Conservation (phyloP, 2,888 invertebrate species). For the Cephus nigrinus region DNA sequence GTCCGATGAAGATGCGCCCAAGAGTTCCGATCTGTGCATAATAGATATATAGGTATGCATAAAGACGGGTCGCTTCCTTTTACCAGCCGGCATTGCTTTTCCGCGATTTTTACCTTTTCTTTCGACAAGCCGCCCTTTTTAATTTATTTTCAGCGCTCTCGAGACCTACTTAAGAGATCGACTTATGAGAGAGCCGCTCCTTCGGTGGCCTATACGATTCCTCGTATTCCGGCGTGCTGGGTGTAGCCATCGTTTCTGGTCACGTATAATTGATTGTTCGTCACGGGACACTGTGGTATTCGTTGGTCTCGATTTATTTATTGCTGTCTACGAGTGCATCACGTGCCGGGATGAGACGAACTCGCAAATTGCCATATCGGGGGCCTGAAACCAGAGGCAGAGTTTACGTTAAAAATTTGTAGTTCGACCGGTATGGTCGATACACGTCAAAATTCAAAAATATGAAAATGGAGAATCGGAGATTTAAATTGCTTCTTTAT, state of each 20-base stretch:
- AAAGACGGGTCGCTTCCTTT: neutral
- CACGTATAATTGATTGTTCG: slow-evolving; percentile 38
- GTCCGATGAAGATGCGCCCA: slow-evolving; percentile 33
- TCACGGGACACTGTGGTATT: slow-evolving; percentile 10
- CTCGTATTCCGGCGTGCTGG: slow-evolving; percentile 18
- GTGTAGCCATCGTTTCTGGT: slow-evolving; percentile 19
- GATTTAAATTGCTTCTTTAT: neutral
- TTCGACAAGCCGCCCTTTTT: neutral
- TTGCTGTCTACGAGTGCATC: slow-evolving; percentile 32
- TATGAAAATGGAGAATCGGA: no score
- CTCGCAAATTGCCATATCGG: neutral
- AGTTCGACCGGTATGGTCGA: neutral
- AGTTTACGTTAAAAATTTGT: neutral
- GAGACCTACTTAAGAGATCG: slow-evolving; percentile 50
- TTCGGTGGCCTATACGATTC: slow-evolving; percentile 22
- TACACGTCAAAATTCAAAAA: neutral
- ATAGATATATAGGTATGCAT: neutral
- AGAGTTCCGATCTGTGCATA: slow-evolving; percentile 14
- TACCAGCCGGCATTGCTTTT: neutral
- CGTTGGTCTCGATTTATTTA: slow-evolving; percentile 32
- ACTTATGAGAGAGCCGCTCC: slow-evolving; percentile 39
- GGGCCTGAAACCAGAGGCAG: neutral
- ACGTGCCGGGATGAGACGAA: neutral
- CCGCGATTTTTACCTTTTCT: slow-evolving; percentile 7
- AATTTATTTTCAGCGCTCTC: slow-evolving; percentile 26